Conservation (phyloP, 2,888 invertebrate genomes). For the Philhelius pedissequus region DNA sequence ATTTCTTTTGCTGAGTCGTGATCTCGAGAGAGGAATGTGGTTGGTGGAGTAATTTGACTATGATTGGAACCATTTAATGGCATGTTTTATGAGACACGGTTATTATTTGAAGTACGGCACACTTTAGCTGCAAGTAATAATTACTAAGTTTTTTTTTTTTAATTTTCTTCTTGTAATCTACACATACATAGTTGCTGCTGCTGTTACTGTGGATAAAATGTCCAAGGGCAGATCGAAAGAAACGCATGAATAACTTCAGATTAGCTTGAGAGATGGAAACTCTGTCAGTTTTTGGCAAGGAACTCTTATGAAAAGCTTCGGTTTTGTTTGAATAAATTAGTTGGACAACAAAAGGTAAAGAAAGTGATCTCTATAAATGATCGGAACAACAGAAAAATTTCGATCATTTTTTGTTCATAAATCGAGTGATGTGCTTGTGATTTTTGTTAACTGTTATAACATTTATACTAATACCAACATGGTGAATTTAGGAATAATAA, state of each 20-base stretch:
- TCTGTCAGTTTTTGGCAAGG: slow-evolving; percentile 24
- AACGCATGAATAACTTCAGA: slow-evolving; percentile 43
- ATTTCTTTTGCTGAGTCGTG: background rate
- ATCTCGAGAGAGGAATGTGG: slow-evolving; percentile 3
- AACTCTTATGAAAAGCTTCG: slow-evolving; percentile 1
- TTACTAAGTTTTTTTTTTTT: slow-evolving; percentile 16
- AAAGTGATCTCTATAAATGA: slow-evolving; percentile 50
- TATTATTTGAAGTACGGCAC: slow-evolving; percentile 33
- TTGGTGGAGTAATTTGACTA: slow-evolving; percentile 23
- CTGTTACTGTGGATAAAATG: background rate
- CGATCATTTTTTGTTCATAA: slow-evolving; percentile 54
- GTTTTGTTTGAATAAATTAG: background rate
- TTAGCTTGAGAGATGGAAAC: background rate
- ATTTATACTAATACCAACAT: background rate
- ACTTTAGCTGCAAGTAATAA: slow-evolving; percentile 25
- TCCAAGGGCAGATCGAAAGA: slow-evolving; percentile 8
- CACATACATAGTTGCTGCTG: slow-evolving; percentile 24
- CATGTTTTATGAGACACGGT: slow-evolving; percentile 43
- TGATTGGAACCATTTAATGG: slow-evolving; percentile 51
- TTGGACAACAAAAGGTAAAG: slow-evolving; percentile 18
- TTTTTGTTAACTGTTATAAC: background rate
- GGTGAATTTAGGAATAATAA: background rate
- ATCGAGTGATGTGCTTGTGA: slow-evolving; percentile 39
- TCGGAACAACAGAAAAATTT: slow-evolving; percentile 9
- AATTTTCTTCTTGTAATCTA: background rate